Evolutionary conservation across 30 jellyfish, hydroid and myxozoan species (phyloP).

Genomic region (Cassiopea andromeda): DNA sequence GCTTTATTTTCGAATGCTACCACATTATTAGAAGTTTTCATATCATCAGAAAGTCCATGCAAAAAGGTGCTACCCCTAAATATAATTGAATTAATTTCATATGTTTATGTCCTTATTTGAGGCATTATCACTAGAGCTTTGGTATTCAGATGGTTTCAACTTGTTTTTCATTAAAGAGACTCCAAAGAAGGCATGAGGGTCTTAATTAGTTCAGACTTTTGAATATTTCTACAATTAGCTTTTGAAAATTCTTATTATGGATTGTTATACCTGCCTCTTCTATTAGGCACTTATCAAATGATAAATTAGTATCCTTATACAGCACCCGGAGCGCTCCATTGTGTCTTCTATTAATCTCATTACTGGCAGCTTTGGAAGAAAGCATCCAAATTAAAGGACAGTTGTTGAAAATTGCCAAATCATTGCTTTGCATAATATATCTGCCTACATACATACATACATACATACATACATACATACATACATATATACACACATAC

Average conservation of each 20-base stretch:
- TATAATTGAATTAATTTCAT: conserved; percentile 32
- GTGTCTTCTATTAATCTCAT: conserved; percentile 33
- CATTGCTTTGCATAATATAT: neutral
- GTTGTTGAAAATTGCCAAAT: conserved; percentile 25
- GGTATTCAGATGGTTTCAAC: conserved; percentile 10
- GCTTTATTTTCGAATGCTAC: too few species aligned
- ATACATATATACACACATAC: neutral
- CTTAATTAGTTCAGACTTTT: conserved; percentile 34
- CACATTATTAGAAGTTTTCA: too few species aligned
- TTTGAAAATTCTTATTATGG: conserved; percentile 43
- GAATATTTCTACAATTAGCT: conserved; percentile 33
- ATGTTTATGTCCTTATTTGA: conserved; percentile 2
- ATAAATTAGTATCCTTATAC: conserved; percentile 17
- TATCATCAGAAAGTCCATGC: too few species aligned
- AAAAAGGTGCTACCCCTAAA: neutral
- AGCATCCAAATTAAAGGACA: conserved; percentile 22
- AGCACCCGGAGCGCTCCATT: conserved; percentile 27
- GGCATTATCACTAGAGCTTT: conserved; percentile 4
- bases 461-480: neutral
- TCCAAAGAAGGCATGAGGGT: conserved; percentile 43
- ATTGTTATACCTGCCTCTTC: conserved; percentile 14
- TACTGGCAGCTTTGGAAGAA: conserved; percentile 34
- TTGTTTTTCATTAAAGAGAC: conserved; percentile 17
- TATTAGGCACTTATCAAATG: conserved; percentile 26
- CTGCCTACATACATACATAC: neutral